Base-by-base conservation (phyloP, 1,140 invertebrate genomes). In the Brachionus calyciflorus region DNA sequence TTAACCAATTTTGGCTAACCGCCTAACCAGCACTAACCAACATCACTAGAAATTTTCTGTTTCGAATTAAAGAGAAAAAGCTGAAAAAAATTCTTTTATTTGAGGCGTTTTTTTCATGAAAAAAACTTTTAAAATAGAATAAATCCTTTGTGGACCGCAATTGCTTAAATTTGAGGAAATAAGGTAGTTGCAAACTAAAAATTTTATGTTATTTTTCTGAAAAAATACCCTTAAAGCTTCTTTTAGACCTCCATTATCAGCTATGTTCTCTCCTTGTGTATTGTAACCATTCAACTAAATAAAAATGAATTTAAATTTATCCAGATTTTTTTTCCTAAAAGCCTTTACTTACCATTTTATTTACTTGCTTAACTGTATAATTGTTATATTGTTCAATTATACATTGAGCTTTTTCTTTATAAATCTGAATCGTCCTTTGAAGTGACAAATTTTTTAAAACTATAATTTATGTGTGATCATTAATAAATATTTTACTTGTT, bases 241-340 rank as follows among this genome's bases (percentile, higher is more conserved):
- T 78, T 84, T 85, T 19, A 87, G 77, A 46, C 87, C 86, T 21
- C 86, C 86, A 79, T 87, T 87, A 78, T 87, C 86, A 10, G 86
- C 87, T 73, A 87, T 87, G 76, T 87, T 87, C 80, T 87, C 86
- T 24, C 85, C 85, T 77, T 85, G 84, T 3, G 86, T 87, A n/a
- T 84, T 80, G 2, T 81, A 81, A 10, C 86, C 86, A 79, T 87
- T 85, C 14, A 85, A 83, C 87, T 81, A 24, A 83, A 53, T 5
- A 53, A 24, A 21, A 24, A 26, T 26, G n/a, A n/a, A n/a, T n/a
- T n/a, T n/a, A n/a, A n/a, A n/a, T n/a, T n/a, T n/a, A 53, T 24
- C 0, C 21, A 24, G 2, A 17, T n/a, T 10, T 40, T 5, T 3
- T 63, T 63, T 19, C 4, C 17, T 19, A 40, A 19, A 6, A 40